Evolutionary conservation across 2,888 invertebrate species (phyloP).

Genomic region (Hirudinaria manillensis): DNA sequence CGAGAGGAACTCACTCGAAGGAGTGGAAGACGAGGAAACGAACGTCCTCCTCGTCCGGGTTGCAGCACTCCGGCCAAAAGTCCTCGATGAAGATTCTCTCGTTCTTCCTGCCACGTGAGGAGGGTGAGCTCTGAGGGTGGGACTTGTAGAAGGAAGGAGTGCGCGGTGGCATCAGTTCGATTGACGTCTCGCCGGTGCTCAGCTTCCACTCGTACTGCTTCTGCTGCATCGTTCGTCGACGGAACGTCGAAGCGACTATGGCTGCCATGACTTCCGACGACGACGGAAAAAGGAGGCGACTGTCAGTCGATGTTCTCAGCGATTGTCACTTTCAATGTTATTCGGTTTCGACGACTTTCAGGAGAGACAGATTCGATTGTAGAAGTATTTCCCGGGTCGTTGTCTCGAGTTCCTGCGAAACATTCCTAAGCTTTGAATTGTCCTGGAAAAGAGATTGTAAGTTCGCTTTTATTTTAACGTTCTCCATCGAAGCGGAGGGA

Average conservation of each 20-base stretch:
- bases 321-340: too few species aligned
- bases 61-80: conserved; percentile 31
- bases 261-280: conserved; percentile 27
- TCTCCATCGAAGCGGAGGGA: too few species aligned
- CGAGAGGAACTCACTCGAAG: conserved; percentile 32
- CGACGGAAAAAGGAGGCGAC: too few species aligned
- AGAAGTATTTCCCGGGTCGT: too few species aligned
- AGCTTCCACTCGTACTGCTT: conserved; percentile 28
- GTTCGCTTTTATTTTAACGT: too few species aligned
- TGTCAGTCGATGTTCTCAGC: too few species aligned
- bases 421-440: too few species aligned
- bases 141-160: conserved; percentile 30
- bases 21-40: conserved; percentile 22
- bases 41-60: conserved; percentile 15
- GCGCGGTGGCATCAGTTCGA: conserved; percentile 28
- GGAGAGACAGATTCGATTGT: too few species aligned
- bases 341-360: too few species aligned
- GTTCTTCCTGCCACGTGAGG: conserved; percentile 10
- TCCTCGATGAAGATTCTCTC: conserved; percentile 26
- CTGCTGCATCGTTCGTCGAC: conserved; percentile 34
- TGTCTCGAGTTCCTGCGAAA: too few species aligned
- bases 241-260: conserved; percentile 33
- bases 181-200: not conserved
- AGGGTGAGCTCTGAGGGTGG: conserved; percentile 23
- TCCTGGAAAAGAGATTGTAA: too few species aligned